Evolutionary conservation across 1,140 invertebrate species (phyloP).

Genomic region (Drosophila funebris): DNA sequence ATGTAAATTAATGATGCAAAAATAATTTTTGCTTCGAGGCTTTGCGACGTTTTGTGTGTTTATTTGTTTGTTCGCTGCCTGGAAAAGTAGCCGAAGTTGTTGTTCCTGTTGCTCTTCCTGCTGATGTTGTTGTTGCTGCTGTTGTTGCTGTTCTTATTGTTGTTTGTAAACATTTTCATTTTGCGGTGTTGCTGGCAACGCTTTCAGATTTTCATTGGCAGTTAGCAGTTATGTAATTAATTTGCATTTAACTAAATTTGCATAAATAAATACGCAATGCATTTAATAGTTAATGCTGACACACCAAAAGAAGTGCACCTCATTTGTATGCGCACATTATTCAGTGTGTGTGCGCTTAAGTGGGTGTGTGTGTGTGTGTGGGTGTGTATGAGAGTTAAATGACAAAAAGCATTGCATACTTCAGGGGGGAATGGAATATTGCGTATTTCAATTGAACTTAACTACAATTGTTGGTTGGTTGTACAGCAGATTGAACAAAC

Average conservation of each 20-base stretch:
- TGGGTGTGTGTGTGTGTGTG: neutral
- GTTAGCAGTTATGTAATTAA: constrained; percentile 72
- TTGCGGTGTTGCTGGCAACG: constrained; percentile 36
- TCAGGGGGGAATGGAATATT: neutral
- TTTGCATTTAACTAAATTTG: constrained; percentile 81
- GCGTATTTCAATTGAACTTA: constrained; percentile 30
- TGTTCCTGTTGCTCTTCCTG: constrained; percentile 34
- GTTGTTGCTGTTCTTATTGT: constrained; percentile 39
- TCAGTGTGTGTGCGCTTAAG: neutral
- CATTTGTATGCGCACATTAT: constrained; percentile 4
- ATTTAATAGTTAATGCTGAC: constrained; percentile 53
- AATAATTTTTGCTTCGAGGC: constrained; percentile 80
- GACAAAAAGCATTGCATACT: constrained; percentile 31
- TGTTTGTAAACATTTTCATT: constrained; percentile 72
- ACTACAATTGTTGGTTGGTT: constrained; percentile 18
- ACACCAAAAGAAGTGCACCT: constrained; percentile 19
- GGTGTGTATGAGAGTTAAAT: constrained; percentile 6
- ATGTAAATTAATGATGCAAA: constrained; percentile 82
- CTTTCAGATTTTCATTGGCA: constrained; percentile 62
- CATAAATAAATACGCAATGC: constrained; percentile 74
- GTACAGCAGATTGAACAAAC: constrained; percentile 36
- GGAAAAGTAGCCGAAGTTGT: constrained; percentile 30
- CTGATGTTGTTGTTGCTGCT: constrained; percentile 35
- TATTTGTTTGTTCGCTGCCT: constrained; percentile 43
- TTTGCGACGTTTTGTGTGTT: constrained; percentile 34